A percentile compares a stretch with the other conserved stretches of the same genome.
These are phyloP conservation scores for Thera obeliscata DNA, from an alignment of 2,888 invertebrate species.

Conservation along the genomic window DNA sequence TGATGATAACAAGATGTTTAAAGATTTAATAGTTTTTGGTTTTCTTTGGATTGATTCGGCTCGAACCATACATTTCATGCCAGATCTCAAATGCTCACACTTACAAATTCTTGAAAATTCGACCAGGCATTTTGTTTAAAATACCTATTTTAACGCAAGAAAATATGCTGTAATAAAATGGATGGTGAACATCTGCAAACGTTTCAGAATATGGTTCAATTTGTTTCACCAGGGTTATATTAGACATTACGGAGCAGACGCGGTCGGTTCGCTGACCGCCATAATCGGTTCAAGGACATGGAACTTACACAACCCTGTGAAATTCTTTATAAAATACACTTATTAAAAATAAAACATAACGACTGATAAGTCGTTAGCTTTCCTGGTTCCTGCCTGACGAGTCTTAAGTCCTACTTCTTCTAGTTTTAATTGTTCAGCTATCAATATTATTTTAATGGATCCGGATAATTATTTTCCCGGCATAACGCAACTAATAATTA, in stretches of 20 bases:
- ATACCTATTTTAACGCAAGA: neutral
- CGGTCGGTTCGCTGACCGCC: constrained; percentile 50
- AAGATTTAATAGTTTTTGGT: neutral
- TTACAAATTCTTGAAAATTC: neutral
- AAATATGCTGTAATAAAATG: neutral
- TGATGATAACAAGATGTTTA: too few species aligned
- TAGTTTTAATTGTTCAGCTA: too few species aligned
- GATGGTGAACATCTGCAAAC: constrained; percentile 15
- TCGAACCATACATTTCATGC: neutral
- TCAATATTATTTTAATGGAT: too few species aligned
- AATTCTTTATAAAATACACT: neutral
- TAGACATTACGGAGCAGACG: constrained; percentile 28
- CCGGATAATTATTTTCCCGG: too few species aligned
- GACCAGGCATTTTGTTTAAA: neutral
- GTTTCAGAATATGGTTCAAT: constrained; percentile 17
- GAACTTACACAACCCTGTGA: neutral
- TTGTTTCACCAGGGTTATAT: constrained; percentile 16
- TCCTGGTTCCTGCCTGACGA: too few species aligned
- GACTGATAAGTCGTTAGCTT: too few species aligned
- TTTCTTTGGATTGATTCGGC: neutral
- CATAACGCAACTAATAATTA: too few species aligned
- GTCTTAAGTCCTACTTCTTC: too few species aligned
- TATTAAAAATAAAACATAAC: too few species aligned
- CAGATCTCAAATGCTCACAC: too few species aligned
- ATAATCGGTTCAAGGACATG: constrained; percentile 36